Base-by-base conservation (phyloP, 2,113 vertebrate genomes). In the Ceratotherium simum region DNA sequence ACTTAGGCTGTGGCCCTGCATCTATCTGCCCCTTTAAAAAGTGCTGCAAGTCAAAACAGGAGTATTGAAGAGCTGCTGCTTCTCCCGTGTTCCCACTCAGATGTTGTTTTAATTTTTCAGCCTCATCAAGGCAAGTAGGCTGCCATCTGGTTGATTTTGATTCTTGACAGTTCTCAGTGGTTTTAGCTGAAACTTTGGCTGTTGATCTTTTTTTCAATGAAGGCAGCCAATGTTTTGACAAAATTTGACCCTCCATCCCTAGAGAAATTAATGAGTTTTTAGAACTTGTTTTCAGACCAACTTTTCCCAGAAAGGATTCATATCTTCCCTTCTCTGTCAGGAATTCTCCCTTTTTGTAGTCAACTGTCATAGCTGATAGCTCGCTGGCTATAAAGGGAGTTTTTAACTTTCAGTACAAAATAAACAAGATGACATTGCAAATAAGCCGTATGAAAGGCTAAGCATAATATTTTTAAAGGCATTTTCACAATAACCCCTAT, bases 191-290 rank as follows among this genome's bases (percentile, higher is more conserved):
- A 83, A 97, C 18, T 65, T 95, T 65, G 33, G 82, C 72, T 64
- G 42, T 33, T 91, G 42, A 25, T 91, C 87, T 86, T 60, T 92
- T 93, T 75, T 87, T 87, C 56, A 64, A 93, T 79, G 67, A 97
- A 96, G 36, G 27, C 33, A 91, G 95, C 33, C 93, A 96, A 72
- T 78, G 33, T 97, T 96, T 96, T 92, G 73, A 96, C 83, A 97
- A 96, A 96, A 96, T 86, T 78, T 75, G 62, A 91, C 46, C 72
- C 20, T 96, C 36, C 31, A 5, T 95, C 89, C 95, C 90, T 79
- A 84, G 78, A 97, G 86, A 97, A 96, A 97, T 96, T 93, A 93
- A 31, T 97, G 78, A 72, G 85, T 91, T 84, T 85, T 96, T 60
- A 95, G 89, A 97, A 91, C 42, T 88, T 96, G 91, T 92, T 98